A percentile compares a stretch with the other conserved stretches of the same genome.
These are phyloP conservation scores for Nyleta sp. DNA, from an alignment of 2,888 invertebrate genomes.

Conservation along the genomic window DNA sequence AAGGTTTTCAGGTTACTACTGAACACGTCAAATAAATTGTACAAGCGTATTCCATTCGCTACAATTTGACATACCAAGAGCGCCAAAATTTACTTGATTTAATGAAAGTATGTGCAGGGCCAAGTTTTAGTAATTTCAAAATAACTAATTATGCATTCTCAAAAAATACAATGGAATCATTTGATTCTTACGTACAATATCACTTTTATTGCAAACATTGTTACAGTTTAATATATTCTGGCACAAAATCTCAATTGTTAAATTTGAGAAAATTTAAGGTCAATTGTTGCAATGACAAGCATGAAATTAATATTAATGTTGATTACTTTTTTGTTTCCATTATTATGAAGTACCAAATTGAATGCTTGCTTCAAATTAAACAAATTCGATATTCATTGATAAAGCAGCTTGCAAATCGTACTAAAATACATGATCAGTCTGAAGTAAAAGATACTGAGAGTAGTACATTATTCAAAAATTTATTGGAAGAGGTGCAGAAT, in stretches of 20 bases:
- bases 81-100: background rate
- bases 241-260: slow-evolving; percentile 2
- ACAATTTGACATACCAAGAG: slow-evolving; percentile 4
- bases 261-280: background rate
- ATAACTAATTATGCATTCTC: background rate
- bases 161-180: background rate
- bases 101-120: slow-evolving; percentile 11
- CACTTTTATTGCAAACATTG: slow-evolving; percentile 2
- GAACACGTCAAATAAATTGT: background rate
- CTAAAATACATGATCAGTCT: slow-evolving; percentile 3
- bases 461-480: background rate
- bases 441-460: background rate
- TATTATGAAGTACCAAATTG: slow-evolving; percentile 7
- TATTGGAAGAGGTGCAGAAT: background rate
- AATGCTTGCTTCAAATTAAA: slow-evolving; percentile 4
- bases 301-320: background rate
- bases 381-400: background rate
- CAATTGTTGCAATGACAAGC: background rate
- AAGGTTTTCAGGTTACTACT: no score
- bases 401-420: slow-evolving; percentile 1
- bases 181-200: background rate
- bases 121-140: background rate
- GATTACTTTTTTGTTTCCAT: background rate
- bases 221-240: background rate
- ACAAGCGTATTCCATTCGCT: background rate